A percentile compares a stretch with the other conserved stretches of the same genome.
Conservation (phyloP, 2,888 invertebrate genomes). For the Marasmarcha lunaedactyla region DNA sequence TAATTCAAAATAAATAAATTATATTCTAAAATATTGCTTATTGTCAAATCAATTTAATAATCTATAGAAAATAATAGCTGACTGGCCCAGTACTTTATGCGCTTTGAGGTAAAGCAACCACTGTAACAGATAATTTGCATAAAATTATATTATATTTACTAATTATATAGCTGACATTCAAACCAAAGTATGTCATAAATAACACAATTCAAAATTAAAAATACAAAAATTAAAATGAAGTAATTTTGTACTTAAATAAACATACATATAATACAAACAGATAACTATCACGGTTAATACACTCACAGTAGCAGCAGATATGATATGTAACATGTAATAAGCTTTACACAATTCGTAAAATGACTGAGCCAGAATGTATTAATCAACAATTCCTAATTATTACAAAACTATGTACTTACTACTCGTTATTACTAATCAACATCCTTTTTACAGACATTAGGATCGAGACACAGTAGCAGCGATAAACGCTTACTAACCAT, state of each 20-base stretch:
- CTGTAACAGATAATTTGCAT: no score
- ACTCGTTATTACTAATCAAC: background rate
- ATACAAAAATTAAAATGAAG: no score
- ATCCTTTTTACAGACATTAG: constrained; percentile 25
- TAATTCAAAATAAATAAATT: constrained; percentile 67
- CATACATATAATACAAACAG: no score
- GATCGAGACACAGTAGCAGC: no score
- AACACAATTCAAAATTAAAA: no score
- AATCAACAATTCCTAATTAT: constrained; percentile 36
- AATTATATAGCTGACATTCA: no score
- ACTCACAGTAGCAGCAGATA: no score
- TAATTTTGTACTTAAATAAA: no score
- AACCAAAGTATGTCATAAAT: no score
- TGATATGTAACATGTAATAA: no score
- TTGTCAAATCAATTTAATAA: constrained; percentile 59
- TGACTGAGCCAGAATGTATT: background rate
- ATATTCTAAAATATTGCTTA: constrained; percentile 59
- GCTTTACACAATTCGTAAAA: background rate
- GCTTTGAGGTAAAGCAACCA: background rate
- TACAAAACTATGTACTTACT: constrained; percentile 1
- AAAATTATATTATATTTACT: no score
- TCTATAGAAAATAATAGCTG: constrained; percentile 19
- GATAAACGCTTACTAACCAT: constrained; percentile 2
- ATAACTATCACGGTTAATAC: no score
- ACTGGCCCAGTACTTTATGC: background rate